phyloP scores from a whole-genome alignment of 2,797 vertebrate genomes.

The Spinus olivaceus region DNA sequence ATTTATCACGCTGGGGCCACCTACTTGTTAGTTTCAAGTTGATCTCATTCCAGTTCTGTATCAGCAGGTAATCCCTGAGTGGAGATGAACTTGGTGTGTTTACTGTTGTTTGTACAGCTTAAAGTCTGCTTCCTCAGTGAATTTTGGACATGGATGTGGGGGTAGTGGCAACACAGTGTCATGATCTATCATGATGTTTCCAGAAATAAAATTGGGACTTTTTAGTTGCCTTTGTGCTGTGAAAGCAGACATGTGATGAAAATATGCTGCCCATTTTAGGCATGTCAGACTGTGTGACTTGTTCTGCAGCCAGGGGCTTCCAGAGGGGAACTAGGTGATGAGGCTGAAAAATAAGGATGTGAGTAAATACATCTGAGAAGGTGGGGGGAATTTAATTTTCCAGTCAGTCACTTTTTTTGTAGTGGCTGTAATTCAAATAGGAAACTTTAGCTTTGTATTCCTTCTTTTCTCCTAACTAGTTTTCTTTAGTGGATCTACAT shows the following conservation, averaged over 20 bases:
- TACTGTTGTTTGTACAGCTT: background rate
- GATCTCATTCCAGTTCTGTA: background rate
- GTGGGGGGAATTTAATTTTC: background rate
- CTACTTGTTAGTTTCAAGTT: background rate
- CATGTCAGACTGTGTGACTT: background rate
- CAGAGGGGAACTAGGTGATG: constrained; percentile 11
- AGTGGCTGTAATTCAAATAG: background rate
- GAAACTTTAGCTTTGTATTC: background rate
- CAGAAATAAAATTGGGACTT: constrained; percentile 46
- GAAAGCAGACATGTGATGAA: background rate
- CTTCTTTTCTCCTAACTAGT: background rate
- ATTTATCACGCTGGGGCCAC: background rate
- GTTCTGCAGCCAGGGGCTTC: constrained; percentile 33
- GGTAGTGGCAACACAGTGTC: background rate
- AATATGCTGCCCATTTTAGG: constrained; percentile 14
- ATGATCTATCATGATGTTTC: background rate
- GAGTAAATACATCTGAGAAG: background rate
- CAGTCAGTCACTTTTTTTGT: background rate
- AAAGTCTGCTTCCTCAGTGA: background rate
- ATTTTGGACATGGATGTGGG: background rate
- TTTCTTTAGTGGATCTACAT: background rate
- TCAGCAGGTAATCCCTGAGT: background rate
- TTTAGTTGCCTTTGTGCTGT: constrained; percentile 5
- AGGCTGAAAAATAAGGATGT: constrained; percentile 1
- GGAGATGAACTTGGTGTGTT: background rate